Conservation (phyloP, 1,140 invertebrate species). For the Bactericera cockerelli region DNA sequence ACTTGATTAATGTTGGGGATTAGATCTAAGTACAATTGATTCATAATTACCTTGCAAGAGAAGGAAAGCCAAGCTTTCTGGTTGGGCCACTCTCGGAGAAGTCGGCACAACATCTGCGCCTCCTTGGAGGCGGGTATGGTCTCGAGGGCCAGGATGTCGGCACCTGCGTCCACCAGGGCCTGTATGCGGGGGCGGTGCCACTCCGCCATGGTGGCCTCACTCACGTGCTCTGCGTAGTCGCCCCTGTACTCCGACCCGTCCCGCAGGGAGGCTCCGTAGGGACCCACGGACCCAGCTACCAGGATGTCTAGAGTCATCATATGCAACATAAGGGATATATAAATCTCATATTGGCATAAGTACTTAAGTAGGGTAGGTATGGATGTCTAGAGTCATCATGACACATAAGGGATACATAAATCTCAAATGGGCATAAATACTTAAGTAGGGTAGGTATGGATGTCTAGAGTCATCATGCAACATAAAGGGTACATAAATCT, state of each 20-base stretch:
- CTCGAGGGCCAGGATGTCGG: conserved; percentile 72
- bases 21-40: no score
- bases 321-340: no score
- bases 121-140: conserved; percentile 72
- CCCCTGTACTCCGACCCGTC: conserved; percentile 85
- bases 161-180: conserved; percentile 54
- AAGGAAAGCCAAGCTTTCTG: conserved; percentile 70
- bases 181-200: conserved; percentile 68
- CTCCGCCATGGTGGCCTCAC: conserved; percentile 45
- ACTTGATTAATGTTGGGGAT: no score
- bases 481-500: no score
- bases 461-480: no score
- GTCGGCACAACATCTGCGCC: conserved; percentile 58
- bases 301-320: conserved; percentile 29
- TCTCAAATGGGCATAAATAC: no score
- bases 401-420: no score
- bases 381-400: no score
- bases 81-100: conserved; percentile 53
- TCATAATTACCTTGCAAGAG: conserved; percentile 60
- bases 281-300: conserved; percentile 71
- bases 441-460: no score
- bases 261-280: conserved; percentile 71
- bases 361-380: no score
- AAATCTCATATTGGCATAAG: no score
- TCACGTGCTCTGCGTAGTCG: conserved; percentile 52